Evolutionary conservation across 2,113 vertebrate species (phyloP), one percentile per base, ranked within the genome.

Genomic region (Eretmochelys imbricata): DNA sequence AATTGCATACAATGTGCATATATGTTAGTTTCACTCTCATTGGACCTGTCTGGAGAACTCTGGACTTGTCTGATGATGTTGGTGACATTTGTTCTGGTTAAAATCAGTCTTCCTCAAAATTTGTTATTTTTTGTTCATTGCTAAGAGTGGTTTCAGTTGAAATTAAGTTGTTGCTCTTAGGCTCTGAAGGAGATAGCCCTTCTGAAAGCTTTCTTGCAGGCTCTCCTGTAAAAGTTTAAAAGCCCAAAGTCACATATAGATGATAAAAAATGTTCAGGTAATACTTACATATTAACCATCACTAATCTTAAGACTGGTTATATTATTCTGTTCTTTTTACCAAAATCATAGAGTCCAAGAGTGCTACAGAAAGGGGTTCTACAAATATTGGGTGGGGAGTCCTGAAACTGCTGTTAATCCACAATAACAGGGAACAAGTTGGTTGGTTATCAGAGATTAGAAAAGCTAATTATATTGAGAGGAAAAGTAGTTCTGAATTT

Each of bases 91-190:
- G 35, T 72, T 29, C 25, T 13, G 10, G 4, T 49, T 27, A 49
- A 0, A 75, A 11, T 57, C 54, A 8, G 0, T 42, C 35, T 46
- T 16, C 55, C 49, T 38, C 42, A 57, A 89, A 25, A 2, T 10
- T 38, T 48, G 31, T 5, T 46, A 69, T 81, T 89, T 86, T 25
- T 49, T 69, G 35, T 51, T 87, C 69, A 0, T 65, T 55, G 2
- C 79, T 46, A 3, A 20, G 89, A 93, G 24, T 2, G 46, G 20
- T 85, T 62, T 89, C 19, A 1, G 16, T 78, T 94, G 53, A 84
- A 92, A 89, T 8, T 48, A 87, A 87, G 53, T 38, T 0, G 91
- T 84, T 76, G 13, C 42, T 76, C 46, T 79, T 48, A 13, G 78
- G 22, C 35, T 75, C 38, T 25, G 76, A 14, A 27, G 9, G 79